Conservation (phyloP, 2,888 invertebrate species). For the Nowickia ferox region DNA sequence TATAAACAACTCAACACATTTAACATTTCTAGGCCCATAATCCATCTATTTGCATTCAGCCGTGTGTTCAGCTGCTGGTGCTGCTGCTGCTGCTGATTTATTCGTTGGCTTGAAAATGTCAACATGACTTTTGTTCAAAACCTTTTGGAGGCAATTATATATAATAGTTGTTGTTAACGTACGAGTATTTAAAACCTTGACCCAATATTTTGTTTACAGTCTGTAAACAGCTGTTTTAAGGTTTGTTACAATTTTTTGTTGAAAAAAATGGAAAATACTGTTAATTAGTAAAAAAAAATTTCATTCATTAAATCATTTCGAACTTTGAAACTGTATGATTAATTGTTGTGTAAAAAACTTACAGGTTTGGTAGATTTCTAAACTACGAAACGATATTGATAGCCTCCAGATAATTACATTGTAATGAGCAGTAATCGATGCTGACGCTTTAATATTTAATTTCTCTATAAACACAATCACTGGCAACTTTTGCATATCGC, state of each 20-base stretch:
- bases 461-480: no score
- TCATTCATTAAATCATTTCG: background rate
- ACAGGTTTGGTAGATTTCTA: background rate
- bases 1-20: constrained; percentile 34
- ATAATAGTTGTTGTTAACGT: background rate
- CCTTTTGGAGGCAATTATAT: constrained; percentile 31
- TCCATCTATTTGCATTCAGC: background rate
- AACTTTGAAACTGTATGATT: background rate
- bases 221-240: background rate
- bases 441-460: no score
- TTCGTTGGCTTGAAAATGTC: constrained; percentile 7
- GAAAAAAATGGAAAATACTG: background rate
- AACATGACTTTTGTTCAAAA: constrained; percentile 13
- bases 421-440: no score
- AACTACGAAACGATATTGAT: no score
- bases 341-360: background rate
- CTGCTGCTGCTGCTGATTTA: background rate
- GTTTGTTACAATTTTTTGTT: constrained; percentile 5
- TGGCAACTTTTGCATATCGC: no score
- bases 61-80: background rate
- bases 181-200: constrained; percentile 36
- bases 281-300: background rate
- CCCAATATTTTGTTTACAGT: constrained; percentile 23
- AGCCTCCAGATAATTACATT: no score
- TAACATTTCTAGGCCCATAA: background rate